Percentiles rank a stretch among this genome's conserved stretches.
Evolutionary conservation across 2,113 vertebrate genomes (phyloP).

Genomic region (Phaethornis superciliosus): DNA sequence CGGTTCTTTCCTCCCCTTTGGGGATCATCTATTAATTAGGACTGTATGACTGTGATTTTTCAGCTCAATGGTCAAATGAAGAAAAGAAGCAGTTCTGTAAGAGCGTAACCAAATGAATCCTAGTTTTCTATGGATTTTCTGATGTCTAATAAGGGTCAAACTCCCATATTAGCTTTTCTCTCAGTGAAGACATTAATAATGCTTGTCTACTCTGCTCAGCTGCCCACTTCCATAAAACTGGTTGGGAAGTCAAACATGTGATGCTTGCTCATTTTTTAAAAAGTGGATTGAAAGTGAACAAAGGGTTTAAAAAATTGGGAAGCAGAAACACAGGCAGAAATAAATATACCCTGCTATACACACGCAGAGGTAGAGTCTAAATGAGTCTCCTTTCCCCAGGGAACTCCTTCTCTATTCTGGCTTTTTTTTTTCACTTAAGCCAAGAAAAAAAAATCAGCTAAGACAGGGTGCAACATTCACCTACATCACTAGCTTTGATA

Average conservation of each 20-base stretch:
- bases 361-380: not conserved
- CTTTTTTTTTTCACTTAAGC: not conserved
- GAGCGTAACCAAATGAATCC: constrained; percentile 35
- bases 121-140: constrained; percentile 28
- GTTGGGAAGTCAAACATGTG: constrained; percentile 17
- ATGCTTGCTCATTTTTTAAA: not conserved
- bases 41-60: constrained; percentile 57
- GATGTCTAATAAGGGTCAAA: constrained; percentile 53
- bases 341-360: not conserved
- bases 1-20: constrained; percentile 11
- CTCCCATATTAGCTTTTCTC: constrained; percentile 38
- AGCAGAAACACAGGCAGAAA: not conserved
- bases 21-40: constrained; percentile 44
- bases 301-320: not conserved
- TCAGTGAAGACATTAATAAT: constrained; percentile 40
- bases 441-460: not conserved
- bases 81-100: constrained; percentile 16
- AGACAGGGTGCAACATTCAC: accelerated
- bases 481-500: not conserved
- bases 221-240: constrained; percentile 20
- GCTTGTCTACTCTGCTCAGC: constrained; percentile 53
- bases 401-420: not conserved
- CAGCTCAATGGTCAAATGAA: constrained; percentile 62
- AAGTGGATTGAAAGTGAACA: not conserved
- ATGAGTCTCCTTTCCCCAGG: not conserved